Percentiles rank a stretch among this genome's conserved stretches.
Evolutionary conservation across 2,888 invertebrate species (phyloP).

Genomic region (Dryadula phaetusa): DNA sequence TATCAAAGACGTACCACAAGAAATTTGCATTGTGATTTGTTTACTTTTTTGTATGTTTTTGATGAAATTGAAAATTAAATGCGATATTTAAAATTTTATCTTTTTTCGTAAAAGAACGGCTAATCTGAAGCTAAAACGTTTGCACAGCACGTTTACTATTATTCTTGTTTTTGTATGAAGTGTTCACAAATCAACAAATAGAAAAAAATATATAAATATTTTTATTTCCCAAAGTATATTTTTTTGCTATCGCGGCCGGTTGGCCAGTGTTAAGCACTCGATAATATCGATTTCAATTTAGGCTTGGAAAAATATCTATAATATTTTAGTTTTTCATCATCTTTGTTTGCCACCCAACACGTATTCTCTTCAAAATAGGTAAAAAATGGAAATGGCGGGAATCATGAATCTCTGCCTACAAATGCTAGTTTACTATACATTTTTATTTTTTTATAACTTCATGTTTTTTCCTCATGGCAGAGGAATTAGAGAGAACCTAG

Average conservation of each 20-base stretch:
- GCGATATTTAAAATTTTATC: neutral
- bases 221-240: neutral
- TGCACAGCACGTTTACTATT: slow-evolving; percentile 11
- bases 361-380: too few relatives aligned
- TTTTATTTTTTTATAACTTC: too few relatives aligned
- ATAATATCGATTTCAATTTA: neutral
- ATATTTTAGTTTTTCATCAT: too few relatives aligned
- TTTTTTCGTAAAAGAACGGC: slow-evolving; percentile 1
- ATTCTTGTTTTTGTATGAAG: slow-evolving; percentile 9
- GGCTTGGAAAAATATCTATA: neutral
- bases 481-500: too few relatives aligned
- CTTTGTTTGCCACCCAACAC: too few relatives aligned
- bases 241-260: neutral
- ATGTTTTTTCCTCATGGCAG: too few relatives aligned
- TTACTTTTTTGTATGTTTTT: neutral
- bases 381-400: too few relatives aligned
- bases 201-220: slow-evolving; percentile 4
- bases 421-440: too few relatives aligned
- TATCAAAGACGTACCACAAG: neutral
- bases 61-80: slow-evolving; percentile 15
- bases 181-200: neutral
- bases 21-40: slow-evolving; percentile 3
- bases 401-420: too few relatives aligned
- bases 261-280: neutral
- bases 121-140: slow-evolving; percentile 14